Evolutionary conservation across 2,797 vertebrate species (phyloP).

Genomic region (Hippopotamyrus pictus): DNA sequence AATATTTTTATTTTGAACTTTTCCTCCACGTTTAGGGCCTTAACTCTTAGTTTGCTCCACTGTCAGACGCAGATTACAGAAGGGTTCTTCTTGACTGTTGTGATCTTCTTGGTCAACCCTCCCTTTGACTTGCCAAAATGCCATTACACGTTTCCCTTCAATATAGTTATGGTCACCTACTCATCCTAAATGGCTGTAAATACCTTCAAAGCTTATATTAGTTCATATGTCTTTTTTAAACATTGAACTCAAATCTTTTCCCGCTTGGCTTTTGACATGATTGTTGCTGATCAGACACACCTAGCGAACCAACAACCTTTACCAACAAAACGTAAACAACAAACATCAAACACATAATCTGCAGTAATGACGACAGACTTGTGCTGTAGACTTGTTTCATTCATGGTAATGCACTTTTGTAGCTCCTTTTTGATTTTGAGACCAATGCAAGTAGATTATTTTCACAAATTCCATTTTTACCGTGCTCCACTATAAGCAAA

Average conservation of each 20-base stretch:
- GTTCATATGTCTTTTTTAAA: neutral
- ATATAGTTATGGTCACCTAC: slow-evolving; percentile 26
- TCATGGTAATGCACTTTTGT: neutral
- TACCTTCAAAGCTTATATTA: neutral
- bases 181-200: slow-evolving; percentile 7
- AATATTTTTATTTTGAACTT: neutral
- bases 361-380: neutral
- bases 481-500: neutral
- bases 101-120: slow-evolving; percentile 39
- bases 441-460: neutral
- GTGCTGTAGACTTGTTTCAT: neutral
- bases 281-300: neutral
- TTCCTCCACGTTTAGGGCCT: neutral
- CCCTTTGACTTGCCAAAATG: slow-evolving; percentile 29
- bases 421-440: neutral
- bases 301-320: neutral
- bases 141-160: slow-evolving; percentile 30
- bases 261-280: neutral
- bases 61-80: slow-evolving; percentile 45
- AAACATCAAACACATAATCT: neutral
- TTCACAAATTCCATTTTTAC: neutral
- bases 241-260: neutral
- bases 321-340: neutral
- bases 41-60: slow-evolving; percentile 37
- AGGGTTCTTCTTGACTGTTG: slow-evolving; percentile 32